Conservation (phyloP, 1,140 invertebrate genomes). For the Physella acuta region DNA sequence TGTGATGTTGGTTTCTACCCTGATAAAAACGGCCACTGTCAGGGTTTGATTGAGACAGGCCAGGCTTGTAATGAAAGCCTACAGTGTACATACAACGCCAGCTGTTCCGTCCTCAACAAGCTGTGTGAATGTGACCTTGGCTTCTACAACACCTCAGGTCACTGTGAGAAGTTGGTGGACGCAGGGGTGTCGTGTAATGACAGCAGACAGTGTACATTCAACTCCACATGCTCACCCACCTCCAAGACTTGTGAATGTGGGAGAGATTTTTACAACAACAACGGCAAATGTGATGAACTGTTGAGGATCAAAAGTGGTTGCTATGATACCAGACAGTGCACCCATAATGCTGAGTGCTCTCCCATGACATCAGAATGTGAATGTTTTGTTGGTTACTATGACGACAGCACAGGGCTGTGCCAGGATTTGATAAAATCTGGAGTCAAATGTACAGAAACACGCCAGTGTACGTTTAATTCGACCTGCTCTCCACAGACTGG, state of each 20-base stretch:
- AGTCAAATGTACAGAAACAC: constrained; percentile 2
- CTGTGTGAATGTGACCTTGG: constrained; percentile 22
- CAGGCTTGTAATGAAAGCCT: not conserved
- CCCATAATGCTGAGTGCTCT: constrained; percentile 17
- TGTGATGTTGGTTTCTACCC: constrained; percentile 17
- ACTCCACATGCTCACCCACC: constrained; percentile 15
- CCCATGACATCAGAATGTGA: constrained; percentile 9
- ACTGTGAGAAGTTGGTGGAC: not conserved
- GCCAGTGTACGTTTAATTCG: constrained; percentile 28
- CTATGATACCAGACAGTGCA: constrained; percentile 6
- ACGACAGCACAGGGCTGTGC: constrained; percentile 17
- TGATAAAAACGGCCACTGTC: constrained; percentile 7
- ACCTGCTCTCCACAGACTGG: constrained; percentile 5
- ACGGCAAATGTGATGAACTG: constrained; percentile 7
- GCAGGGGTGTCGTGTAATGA: constrained; percentile 11
- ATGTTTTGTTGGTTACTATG: constrained; percentile 15
- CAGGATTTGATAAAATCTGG: constrained; percentile 12
- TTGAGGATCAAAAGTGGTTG: not conserved
- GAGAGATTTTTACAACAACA: constrained; percentile 9
- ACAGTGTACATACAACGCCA: constrained; percentile 8
- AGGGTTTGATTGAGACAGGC: not conserved
- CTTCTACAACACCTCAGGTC: constrained; percentile 14
- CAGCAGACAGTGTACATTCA: constrained; percentile 23
- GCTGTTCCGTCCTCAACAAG: not conserved
- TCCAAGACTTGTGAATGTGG: constrained; percentile 12